phyloP scores from a whole-genome alignment of 2,888 invertebrate species.

The Melinaea menophilus region DNA sequence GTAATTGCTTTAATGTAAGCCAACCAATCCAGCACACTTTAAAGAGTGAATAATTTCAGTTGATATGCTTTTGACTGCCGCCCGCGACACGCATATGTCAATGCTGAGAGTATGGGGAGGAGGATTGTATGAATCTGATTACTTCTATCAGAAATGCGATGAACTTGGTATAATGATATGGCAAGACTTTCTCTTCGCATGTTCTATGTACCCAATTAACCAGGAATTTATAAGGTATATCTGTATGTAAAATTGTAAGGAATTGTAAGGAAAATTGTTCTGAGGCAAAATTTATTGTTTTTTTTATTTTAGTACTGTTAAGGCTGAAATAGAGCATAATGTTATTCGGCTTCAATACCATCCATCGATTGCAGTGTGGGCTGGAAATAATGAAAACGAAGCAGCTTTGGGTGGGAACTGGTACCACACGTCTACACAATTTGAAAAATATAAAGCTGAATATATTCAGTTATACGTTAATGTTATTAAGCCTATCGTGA shows the following conservation, averaged over 20 bases:
- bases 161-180: slow-evolving; percentile 94
- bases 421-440: slow-evolving; percentile 79
- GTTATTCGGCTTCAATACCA: slow-evolving; percentile 90
- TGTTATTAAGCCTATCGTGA: slow-evolving; percentile 82
- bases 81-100: slow-evolving; percentile 90
- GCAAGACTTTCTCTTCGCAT: slow-evolving; percentile 99
- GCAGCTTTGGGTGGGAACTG: slow-evolving; percentile 90
- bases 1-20: too few relatives aligned
- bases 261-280: background rate
- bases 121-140: slow-evolving; percentile 94
- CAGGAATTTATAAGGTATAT: slow-evolving; percentile 81
- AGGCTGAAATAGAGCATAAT: slow-evolving; percentile 87
- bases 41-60: slow-evolving; percentile 52
- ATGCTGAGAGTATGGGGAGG: slow-evolving; percentile 99
- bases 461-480: slow-evolving; percentile 90
- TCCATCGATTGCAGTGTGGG: slow-evolving; percentile 92
- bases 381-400: slow-evolving; percentile 99
- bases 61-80: slow-evolving; percentile 81
- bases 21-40: too few relatives aligned
- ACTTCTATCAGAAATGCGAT: slow-evolving; percentile 93
- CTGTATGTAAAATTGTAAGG: background rate
- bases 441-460: slow-evolving; percentile 81
- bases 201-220: slow-evolving; percentile 93
- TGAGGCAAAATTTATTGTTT: background rate
- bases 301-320: slow-evolving; percentile 78